phyloP scores from a whole-genome alignment of 2,113 vertebrate genomes.

The Limnothrissa miodon region DNA sequence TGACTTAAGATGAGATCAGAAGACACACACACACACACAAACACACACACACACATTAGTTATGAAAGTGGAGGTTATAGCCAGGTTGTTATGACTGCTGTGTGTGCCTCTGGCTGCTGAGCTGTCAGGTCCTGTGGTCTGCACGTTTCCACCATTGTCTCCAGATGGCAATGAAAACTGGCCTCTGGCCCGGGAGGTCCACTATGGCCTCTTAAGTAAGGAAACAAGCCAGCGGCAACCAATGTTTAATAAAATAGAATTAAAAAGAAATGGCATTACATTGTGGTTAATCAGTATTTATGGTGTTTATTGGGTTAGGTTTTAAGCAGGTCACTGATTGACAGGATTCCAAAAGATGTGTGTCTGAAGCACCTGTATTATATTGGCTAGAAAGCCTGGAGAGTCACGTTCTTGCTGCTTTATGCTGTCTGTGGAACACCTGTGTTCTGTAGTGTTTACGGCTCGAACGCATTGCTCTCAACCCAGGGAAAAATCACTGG shows the following conservation, averaged over 20 bases:
- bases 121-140: background rate
- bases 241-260: background rate
- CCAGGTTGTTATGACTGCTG: background rate
- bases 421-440: background rate
- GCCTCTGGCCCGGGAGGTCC: background rate
- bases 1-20: background rate
- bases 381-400: background rate
- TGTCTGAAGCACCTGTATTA: background rate
- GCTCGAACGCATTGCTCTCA: background rate
- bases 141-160: background rate
- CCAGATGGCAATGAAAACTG: background rate
- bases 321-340: background rate
- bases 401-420: background rate
- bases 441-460: background rate
- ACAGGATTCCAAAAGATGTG: background rate
- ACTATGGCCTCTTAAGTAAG: no score
- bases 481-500: background rate
- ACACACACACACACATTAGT: background rate
- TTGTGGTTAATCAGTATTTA: background rate
- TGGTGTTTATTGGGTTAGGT: background rate
- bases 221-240: no score
- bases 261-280: background rate
- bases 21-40: background rate
- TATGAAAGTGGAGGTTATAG: background rate
- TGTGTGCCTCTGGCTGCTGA: background rate